A percentile compares a stretch with the other conserved stretches of the same genome.
Evolutionary conservation across 2,113 vertebrate species (phyloP).

Genomic region (Canis aureus): DNA sequence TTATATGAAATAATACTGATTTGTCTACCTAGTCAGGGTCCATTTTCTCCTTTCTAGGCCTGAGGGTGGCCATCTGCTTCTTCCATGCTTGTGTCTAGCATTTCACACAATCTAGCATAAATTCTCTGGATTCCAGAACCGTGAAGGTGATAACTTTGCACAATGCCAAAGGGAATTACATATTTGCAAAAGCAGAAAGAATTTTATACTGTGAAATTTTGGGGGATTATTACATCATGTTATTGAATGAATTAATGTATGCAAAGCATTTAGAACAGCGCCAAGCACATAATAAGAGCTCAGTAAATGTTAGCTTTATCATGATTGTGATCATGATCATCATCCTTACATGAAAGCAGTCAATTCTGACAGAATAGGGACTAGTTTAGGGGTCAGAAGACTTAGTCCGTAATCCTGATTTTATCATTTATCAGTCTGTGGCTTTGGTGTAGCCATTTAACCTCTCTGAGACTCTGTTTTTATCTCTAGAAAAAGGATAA

Average conservation of each 20-base stretch:
- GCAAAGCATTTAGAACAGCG: background rate
- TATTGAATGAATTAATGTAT: background rate
- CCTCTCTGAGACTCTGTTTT: background rate
- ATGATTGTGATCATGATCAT: background rate
- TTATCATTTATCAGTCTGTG: background rate
- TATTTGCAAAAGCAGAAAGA: conserved; percentile 51
- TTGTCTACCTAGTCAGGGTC: conserved; percentile 64
- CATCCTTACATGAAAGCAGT: background rate
- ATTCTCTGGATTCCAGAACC: conserved; percentile 74
- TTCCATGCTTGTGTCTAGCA: conserved; percentile 58
- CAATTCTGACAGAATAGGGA: background rate
- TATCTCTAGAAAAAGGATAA: background rate
- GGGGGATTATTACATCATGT: background rate
- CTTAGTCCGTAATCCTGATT: background rate
- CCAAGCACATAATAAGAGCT: background rate
- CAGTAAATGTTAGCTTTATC: background rate
- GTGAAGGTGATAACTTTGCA: conserved; percentile 74
- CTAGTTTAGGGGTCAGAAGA: background rate
- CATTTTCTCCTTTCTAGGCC: conserved; percentile 73
- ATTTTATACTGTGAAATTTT: conserved; percentile 27
- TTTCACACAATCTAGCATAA: conserved; percentile 71
- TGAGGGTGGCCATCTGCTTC: conserved; percentile 77
- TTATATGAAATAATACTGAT: conserved; percentile 54
- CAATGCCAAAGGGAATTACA: conserved; percentile 19
- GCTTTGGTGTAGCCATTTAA: background rate